Evolutionary conservation across 2,888 invertebrate species (phyloP).

Genomic region (Drosophila algonquin): DNA sequence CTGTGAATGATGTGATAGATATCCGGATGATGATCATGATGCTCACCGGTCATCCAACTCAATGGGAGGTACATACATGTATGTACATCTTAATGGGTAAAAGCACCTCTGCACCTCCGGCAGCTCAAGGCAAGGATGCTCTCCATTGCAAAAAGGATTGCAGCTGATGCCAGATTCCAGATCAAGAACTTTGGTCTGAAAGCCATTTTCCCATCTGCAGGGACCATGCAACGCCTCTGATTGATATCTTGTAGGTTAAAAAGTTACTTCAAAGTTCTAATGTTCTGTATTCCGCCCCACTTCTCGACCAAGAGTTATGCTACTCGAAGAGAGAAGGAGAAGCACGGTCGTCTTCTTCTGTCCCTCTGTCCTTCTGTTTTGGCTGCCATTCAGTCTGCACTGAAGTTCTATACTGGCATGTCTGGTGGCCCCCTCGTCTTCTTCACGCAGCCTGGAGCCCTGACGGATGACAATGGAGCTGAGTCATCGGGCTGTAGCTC

Average conservation of each 20-base stretch:
- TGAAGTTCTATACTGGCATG: conserved; percentile 50
- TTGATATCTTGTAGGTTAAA: background rate
- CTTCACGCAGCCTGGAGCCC: conserved; percentile 58
- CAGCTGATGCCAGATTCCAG: no score
- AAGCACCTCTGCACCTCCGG: conserved; percentile 3
- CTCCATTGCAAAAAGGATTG: no score
- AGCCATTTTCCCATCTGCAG: background rate
- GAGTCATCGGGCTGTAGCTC: conserved; percentile 57
- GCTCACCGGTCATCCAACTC: conserved; percentile 25
- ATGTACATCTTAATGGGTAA: background rate
- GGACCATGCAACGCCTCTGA: background rate
- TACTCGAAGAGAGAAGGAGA: background rate
- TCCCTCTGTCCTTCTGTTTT: conserved; percentile 7
- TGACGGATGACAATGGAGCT: conserved; percentile 71
- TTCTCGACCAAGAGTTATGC: background rate
- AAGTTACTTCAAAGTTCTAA: background rate
- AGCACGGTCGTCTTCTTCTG: background rate
- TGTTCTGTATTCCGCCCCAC: background rate
- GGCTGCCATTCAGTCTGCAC: conserved; percentile 13
- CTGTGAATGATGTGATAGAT: conserved; percentile 57
- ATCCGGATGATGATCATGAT: conserved; percentile 34
- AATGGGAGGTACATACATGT: no score
- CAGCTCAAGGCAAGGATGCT: background rate
- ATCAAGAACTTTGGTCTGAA: no score
- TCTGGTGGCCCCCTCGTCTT: conserved; percentile 23